Conservation (phyloP, 2,888 invertebrate genomes). For the Allacma fusca region DNA sequence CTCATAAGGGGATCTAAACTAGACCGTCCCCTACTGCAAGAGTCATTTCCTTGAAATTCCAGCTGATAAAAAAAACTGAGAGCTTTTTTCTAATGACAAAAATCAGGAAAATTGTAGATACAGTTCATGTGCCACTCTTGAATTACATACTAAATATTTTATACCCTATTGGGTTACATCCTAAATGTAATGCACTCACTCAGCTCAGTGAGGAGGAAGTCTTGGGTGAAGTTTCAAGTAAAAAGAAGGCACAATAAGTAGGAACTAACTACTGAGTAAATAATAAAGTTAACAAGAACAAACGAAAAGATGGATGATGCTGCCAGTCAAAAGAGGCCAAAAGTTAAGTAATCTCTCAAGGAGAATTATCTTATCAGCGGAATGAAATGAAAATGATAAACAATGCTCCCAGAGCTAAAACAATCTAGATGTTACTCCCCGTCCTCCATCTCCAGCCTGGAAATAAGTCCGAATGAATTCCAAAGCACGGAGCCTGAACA, state of each 20-base stretch:
- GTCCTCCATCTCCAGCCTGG: background rate
- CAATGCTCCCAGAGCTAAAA: slow-evolving; percentile 5
- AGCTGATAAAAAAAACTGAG: too few species aligned
- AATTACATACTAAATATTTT: too few species aligned
- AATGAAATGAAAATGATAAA: slow-evolving; percentile 31
- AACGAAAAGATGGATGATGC: slow-evolving; percentile 12
- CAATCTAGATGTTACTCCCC: background rate
- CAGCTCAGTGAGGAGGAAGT: too few species aligned
- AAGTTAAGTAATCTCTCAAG: slow-evolving; percentile 35
- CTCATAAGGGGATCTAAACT: too few species aligned
- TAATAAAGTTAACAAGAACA: slow-evolving; percentile 16
- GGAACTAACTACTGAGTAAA: background rate
- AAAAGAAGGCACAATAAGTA: background rate
- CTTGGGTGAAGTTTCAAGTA: too few species aligned
- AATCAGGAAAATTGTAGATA: too few species aligned
- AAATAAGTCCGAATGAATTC: slow-evolving; percentile 13
- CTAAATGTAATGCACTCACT: too few species aligned
- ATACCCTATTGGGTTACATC: too few species aligned
- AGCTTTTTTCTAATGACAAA: too few species aligned
- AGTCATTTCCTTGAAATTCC: too few species aligned
- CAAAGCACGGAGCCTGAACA: background rate
- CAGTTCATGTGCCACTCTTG: too few species aligned
- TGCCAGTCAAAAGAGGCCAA: slow-evolving; percentile 27
- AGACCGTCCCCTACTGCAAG: too few species aligned
- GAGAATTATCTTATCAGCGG: slow-evolving; percentile 34